Percentiles rank a stretch among this genome's conserved stretches.
phyloP scores from a whole-genome alignment of 2,797 vertebrate species.

The Coccyzus lansbergi region DNA sequence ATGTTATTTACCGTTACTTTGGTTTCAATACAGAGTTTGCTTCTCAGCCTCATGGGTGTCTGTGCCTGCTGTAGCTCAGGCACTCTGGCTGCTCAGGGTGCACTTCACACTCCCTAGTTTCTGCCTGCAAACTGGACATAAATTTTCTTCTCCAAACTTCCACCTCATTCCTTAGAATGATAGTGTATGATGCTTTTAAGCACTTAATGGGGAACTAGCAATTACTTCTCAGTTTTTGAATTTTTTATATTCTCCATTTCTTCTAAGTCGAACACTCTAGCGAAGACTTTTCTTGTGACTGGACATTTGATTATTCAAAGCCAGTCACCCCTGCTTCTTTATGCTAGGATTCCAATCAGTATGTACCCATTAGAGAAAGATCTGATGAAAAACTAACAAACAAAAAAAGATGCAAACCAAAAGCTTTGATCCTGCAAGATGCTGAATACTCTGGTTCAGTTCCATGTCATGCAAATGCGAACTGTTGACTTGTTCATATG shows the following conservation, averaged over 20 bases:
- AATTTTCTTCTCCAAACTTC: neutral
- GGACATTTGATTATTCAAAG: neutral
- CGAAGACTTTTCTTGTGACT: neutral
- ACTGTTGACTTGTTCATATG: neutral
- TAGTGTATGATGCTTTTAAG: neutral
- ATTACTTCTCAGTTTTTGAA: neutral
- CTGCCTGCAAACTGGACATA: neutral
- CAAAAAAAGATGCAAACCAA: neutral
- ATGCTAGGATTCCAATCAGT: neutral
- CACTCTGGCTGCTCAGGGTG: neutral
- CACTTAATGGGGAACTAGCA: neutral
- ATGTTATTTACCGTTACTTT: neutral
- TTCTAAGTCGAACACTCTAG: neutral
- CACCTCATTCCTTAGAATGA: neutral
- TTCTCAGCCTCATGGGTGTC: neutral
- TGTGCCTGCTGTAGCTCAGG: neutral
- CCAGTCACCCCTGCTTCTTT: neutral
- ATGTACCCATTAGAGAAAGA: neutral
- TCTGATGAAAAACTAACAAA: neutral
- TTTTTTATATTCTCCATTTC: neutral
- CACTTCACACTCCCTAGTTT: neutral
- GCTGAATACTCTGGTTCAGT: neutral
- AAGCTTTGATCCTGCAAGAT: conserved; percentile 16
- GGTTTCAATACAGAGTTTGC: neutral
- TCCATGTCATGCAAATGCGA: neutral